Base-by-base conservation (phyloP, 2,888 invertebrate genomes). In the Meloe dianella region DNA sequence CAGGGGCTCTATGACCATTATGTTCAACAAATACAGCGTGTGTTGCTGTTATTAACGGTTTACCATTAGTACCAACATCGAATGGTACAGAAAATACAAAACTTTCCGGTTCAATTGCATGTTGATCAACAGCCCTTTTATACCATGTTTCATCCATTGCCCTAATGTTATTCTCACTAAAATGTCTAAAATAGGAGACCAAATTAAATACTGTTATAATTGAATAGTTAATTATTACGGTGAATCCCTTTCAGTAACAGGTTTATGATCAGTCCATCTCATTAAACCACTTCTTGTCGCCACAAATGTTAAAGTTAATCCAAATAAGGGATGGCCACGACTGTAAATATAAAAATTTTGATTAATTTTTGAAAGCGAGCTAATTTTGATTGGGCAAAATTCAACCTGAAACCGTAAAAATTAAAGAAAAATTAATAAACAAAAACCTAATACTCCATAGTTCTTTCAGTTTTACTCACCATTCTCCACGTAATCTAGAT, bases 71-170 rank as follows among this genome's bases (percentile, higher is more conserved):
- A 1, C 82, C 83, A 63, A 91, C 90, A 76, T 92, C 91, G 82
- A 93, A 93, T 0, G 93, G 93, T 32, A 94, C 92, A 58, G 95
- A 95, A 84, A 92, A 96, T 1, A 96, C 95, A 81, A 96, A 96
- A 81, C 95, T 94, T 77, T 95, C 93, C 0, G 92, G 92, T 76
- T 96, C 94, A 61, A 94, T 89, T 0, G 90, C 85, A 80, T 96
- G 93, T 77, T 96, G 95, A 81, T 96, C 96, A 1, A 96, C 94
- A 0, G 96, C 95, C 62, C 96, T 87, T 74, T 92, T 92, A 81
- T 96, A 96, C 95, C 96, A 96, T 38, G 93, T 89, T 67, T 93
- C 92, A 79, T 96, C 96, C 85, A 93, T 93, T 0, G 95, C 94
- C 70, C 92, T 86, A 0, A 90, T 89, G 80, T 95, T 91, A 67